Evolutionary conservation across 2,797 vertebrate species (phyloP).

Genomic region (Avahi laniger): DNA sequence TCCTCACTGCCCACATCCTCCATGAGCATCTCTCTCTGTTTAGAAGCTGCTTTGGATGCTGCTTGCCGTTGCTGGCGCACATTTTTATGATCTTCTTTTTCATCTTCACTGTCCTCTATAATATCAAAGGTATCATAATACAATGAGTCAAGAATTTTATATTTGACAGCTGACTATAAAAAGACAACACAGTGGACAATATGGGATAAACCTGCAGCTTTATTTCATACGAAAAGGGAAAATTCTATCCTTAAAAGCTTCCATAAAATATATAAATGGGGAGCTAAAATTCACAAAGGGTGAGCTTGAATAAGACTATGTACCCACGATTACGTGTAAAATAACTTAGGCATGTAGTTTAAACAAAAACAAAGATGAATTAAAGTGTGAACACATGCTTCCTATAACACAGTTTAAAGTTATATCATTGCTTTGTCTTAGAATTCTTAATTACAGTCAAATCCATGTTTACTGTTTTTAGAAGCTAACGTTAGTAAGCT

Average conservation of each 20-base stretch:
- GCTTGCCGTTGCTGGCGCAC: constrained; percentile 96
- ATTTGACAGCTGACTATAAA: background rate
- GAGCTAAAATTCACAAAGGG: constrained; percentile 31
- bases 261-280: background rate
- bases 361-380: constrained; percentile 11
- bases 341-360: background rate
- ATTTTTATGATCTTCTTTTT: constrained; percentile 95
- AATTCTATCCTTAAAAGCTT: background rate
- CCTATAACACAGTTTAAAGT: background rate
- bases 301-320: background rate
- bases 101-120: constrained; percentile 96
- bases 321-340: background rate
- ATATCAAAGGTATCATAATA: constrained; percentile 52
- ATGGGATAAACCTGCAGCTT: background rate
- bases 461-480: constrained; percentile 5
- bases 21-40: constrained; percentile 97
- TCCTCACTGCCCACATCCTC: constrained; percentile 97
- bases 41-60: constrained; percentile 97
- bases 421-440: background rate
- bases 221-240: background rate
- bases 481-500: background rate
- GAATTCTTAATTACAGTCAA: constrained; percentile 18
- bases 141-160: background rate
- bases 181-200: background rate
- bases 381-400: background rate